These are phyloP conservation scores for Lepidostoma basale DNA, from an alignment of 1,140 invertebrate species.

Conservation along the genomic window DNA sequence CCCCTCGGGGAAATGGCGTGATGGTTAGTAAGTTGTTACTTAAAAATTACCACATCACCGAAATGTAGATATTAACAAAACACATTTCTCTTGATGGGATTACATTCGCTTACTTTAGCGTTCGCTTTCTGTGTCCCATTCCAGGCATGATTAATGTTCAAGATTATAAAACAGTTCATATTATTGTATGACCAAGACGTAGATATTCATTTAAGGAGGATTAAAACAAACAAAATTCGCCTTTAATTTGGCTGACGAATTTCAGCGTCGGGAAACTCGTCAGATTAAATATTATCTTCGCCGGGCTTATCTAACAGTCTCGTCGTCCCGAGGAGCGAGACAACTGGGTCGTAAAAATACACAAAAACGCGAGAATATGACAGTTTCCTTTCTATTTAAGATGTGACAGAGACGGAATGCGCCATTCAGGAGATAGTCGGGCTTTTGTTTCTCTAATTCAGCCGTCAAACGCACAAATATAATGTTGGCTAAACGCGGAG, in stretches of 20 bases:
- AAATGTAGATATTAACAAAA: too few species aligned
- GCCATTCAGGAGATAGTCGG: neutral
- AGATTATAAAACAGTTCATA: too few species aligned
- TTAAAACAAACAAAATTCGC: neutral
- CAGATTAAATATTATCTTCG: constrained; percentile 2
- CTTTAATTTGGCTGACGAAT: neutral
- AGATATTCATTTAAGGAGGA: neutral
- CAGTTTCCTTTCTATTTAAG: neutral
- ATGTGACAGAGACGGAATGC: constrained; percentile 15
- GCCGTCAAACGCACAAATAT: constrained; percentile 14
- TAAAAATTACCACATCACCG: too few species aligned
- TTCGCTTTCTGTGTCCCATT: too few species aligned
- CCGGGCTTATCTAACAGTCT: neutral
- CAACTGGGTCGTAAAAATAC: constrained; percentile 8
- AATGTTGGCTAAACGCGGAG: neutral
- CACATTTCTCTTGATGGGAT: too few species aligned
- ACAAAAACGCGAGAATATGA: constrained; percentile 11
- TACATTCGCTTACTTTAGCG: too few species aligned
- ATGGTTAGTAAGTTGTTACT: too few species aligned
- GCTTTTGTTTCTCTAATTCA: constrained; percentile 14
- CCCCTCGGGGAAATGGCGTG: too few species aligned
- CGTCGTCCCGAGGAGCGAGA: neutral
- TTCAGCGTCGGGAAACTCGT: neutral
- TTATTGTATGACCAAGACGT: too few species aligned
- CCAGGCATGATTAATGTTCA: too few species aligned